These are phyloP conservation scores for Peucedramus taeniatus DNA, from an alignment of 2,113 vertebrate genomes.

Conservation along the genomic window DNA sequence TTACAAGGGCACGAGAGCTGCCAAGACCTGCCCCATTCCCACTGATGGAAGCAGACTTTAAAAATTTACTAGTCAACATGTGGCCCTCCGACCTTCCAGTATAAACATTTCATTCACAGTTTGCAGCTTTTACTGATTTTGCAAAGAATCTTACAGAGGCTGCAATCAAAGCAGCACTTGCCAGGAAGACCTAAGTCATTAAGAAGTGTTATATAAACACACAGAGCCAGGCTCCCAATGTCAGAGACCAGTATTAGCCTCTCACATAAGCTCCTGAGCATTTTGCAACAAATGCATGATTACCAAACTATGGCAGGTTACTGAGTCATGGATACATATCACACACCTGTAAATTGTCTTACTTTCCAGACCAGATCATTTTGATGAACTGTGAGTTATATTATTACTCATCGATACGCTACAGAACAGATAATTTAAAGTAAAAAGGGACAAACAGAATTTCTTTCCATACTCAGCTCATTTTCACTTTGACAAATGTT, in stretches of 20 bases:
- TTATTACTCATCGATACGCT: rapidly evolving
- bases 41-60: not conserved
- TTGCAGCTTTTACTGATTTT: not conserved
- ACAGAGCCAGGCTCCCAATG: not conserved
- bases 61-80: not conserved
- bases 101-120: not conserved
- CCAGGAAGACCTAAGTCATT: not conserved
- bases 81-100: not conserved
- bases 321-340: not conserved
- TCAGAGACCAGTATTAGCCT: not conserved
- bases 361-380: not conserved
- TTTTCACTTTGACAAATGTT: not conserved
- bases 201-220: not conserved
- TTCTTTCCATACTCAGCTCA: not conserved
- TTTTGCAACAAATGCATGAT: not conserved
- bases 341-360: not conserved
- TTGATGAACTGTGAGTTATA: not conserved
- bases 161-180: not conserved
- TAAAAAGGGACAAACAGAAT: not conserved
- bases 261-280: not conserved
- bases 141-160: not conserved
- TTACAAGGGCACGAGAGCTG: not conserved
- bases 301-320: not conserved
- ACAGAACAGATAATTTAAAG: not conserved
- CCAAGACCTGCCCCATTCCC: not conserved